Evolutionary conservation across 2,797 vertebrate species (phyloP), one percentile per base, ranked within the genome.

Genomic region (Dipus sagitta): DNA sequence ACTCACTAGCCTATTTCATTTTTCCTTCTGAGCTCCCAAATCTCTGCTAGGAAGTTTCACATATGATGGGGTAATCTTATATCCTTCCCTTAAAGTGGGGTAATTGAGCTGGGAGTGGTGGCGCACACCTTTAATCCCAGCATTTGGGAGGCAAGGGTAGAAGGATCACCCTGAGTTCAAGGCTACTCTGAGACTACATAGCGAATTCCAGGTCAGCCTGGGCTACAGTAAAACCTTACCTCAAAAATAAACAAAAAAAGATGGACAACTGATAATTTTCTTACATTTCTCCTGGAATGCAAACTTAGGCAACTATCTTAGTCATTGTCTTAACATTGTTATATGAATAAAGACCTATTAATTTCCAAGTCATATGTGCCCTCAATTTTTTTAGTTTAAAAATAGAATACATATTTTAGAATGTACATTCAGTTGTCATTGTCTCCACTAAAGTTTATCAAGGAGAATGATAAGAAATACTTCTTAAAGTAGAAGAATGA

Each of bases 371-470:
- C 1, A 74, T 3, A 87, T 1, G 52, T 72, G 60, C 17, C 6
- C 6, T 83, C 90, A 82, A 88, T 90, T 71, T 75, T 65, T n/a
- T 26, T 30, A 78, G 6, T 84, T 79, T 90, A 28, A 93, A 80
- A 86, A 72, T 10, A 38, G 17, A 67, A 83, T 72, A 76, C 64
- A 42, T 70, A 14, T 2, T 54, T 54, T 14, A 54, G 52, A 54
- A 78, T 2, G 91, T 92, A 54, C 14, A 14, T 54, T 86, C 7
- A 93, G 30, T 72, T 81, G 84, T 38, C 20, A 90, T 28, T 72
- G 13, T 65, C 47, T 72, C 6, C 42, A 2, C 17, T 42, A 13
- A 67, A 70, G 6, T 82, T 65, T 93, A 95, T 92, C 74, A 90
- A 86, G 76, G 17, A 30, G 2, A 83, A 74, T 26, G 17, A 60